Evolutionary conservation across 2,888 invertebrate species (phyloP), one percentile per base, ranked within the genome.

Genomic region (Nymphalis c-album): DNA sequence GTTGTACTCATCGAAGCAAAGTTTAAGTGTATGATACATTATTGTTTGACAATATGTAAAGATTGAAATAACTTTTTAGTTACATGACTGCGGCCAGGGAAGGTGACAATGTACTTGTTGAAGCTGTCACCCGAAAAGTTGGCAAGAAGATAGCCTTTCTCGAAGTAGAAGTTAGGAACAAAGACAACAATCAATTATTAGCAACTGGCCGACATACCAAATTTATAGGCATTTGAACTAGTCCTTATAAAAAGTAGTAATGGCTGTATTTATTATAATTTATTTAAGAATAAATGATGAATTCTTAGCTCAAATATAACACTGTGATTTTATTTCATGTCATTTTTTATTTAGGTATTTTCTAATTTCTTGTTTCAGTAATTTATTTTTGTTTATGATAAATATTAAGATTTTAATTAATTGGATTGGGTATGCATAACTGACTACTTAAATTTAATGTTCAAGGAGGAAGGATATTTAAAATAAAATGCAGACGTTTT

Each of bases 141-240:
- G 98, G 98, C 1, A 95, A 94, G 76, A 95, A 94, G 60, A 86
- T 98, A 71, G 98, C 97, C 0, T 98, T 96, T 83, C 90, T 98
- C 13, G 95, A 95, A 77, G 96, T 97, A 17, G 95, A 96, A 75
- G 92, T 98, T 1, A 94, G 93, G 55, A 95, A 96, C 71, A 97
- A 97, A 85, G 90, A 93, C 8, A 95, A 94, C 70, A 95, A 96
- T 64, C 91, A 93, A 58, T 76, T 98, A 1, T 84, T 98, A 61
- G 98, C 97, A 6, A 95, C 94, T 71, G 98, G 97, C 50, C 93
- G 94, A 67, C 98, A 98, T 82, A 97, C 97, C 0, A 98, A 98
- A 84, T 97, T 93, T 78, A 81, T 91, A 68, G 85, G 84, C 48
- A 74, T 84, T 31, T 85, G 76, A 68, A 66, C 51, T 17, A 0